phyloP scores from a whole-genome alignment of 2,113 vertebrate genomes.

The Chunga burmeisteri region DNA sequence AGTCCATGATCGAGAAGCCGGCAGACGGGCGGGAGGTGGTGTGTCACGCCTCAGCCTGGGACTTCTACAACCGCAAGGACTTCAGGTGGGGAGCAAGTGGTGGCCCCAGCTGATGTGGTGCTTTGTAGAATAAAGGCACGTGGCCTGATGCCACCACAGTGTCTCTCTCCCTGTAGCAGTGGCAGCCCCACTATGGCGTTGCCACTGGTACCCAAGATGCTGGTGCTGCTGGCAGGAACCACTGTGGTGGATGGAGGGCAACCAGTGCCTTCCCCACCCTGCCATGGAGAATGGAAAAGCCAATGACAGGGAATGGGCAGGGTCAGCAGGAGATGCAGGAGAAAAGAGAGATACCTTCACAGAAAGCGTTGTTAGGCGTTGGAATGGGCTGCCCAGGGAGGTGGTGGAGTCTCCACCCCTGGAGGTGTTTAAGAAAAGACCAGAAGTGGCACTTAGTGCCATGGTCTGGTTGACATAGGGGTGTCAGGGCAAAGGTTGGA shows the following conservation, averaged over 20 bases:
- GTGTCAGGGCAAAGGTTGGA: too few species aligned
- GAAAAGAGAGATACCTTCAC: neutral
- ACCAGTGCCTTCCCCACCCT: neutral
- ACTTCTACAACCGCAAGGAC: constrained; percentile 84
- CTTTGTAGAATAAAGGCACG: fast-evolving
- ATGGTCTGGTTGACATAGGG: too few species aligned
- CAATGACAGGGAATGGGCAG: neutral
- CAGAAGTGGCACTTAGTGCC: too few species aligned
- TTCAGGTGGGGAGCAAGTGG: constrained; percentile 69
- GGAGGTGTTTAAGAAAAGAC: too few species aligned
- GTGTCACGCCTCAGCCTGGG: constrained; percentile 83
- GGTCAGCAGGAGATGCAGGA: neutral
- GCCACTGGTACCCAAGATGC: too few species aligned
- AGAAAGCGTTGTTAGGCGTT: too few species aligned
- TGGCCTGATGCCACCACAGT: neutral
- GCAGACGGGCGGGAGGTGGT: constrained; percentile 74
- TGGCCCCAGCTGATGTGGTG: neutral
- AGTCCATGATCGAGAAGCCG: constrained; percentile 81
- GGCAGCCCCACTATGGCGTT: neutral
- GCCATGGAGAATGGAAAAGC: neutral
- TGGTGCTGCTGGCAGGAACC: neutral
- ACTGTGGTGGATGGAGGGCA: neutral
- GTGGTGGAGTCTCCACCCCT: too few species aligned
- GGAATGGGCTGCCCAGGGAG: too few species aligned
- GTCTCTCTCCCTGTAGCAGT: neutral